Conservation (phyloP, 2,797 vertebrate species). For the Choloepus didactylus region DNA sequence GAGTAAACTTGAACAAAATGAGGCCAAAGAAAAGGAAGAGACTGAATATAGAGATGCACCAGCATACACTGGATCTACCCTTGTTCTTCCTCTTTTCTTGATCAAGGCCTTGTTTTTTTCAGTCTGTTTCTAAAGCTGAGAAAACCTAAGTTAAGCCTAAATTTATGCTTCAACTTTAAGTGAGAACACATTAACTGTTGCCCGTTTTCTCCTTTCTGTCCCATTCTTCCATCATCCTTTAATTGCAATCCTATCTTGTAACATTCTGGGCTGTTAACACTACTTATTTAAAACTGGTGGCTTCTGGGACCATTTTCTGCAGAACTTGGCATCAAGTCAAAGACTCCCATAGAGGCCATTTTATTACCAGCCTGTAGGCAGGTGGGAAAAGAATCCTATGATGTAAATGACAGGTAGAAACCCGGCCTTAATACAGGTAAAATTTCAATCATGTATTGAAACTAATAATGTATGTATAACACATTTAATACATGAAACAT, state of each 20-base stretch:
- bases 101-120: neutral
- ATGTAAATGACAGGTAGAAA: neutral
- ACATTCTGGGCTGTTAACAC: neutral
- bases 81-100: neutral
- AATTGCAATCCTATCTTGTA: neutral
- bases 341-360: neutral
- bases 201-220: neutral
- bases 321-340: conserved; percentile 20
- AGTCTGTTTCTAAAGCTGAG: neutral
- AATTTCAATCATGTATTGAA: neutral
- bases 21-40: neutral
- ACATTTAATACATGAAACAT: neutral
- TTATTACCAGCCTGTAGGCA: neutral
- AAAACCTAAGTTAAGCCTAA: neutral
- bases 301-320: neutral
- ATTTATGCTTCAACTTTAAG: neutral
- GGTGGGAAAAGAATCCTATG: neutral
- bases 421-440: neutral
- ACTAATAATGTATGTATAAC: neutral
- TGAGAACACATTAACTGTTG: neutral
- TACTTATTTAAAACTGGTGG: neutral
- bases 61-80: neutral
- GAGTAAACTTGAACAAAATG: neutral
- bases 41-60: neutral
- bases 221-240: neutral